Evolutionary conservation across 2,113 vertebrate genomes (phyloP).

Genomic region (Thamnophis sirtalis): DNA sequence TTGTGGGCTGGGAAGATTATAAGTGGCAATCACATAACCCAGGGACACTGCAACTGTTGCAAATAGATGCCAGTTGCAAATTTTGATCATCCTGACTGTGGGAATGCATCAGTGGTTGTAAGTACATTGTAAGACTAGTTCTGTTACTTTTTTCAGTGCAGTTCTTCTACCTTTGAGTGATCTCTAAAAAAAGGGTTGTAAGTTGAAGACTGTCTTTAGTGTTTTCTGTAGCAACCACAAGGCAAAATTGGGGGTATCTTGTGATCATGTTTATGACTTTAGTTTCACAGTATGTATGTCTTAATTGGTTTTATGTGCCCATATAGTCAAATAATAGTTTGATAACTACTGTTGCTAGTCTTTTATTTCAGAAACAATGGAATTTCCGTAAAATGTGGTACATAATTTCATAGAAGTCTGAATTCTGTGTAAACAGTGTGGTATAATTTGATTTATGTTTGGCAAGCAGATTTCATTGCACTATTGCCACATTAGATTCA

Average conservation of each 20-base stretch:
- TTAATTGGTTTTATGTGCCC: constrained; percentile 14
- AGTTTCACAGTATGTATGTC: neutral
- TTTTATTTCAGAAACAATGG: constrained; percentile 10
- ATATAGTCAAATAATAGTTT: constrained; percentile 23
- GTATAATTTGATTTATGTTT: constrained; percentile 11
- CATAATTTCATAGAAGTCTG: constrained; percentile 18
- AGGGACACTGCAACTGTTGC: neutral
- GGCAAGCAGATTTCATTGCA: constrained; percentile 5
- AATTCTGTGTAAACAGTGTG: neutral
- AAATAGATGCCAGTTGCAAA: neutral
- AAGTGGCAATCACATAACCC: neutral
- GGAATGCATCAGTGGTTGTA: neutral
- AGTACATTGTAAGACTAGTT: neutral
- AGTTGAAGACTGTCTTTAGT: neutral
- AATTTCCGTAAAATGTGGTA: constrained; percentile 30
- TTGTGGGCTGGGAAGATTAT: neutral
- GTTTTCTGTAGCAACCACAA: neutral
- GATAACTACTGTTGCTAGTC: neutral
- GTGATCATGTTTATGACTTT: neutral
- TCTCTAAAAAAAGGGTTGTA: neutral
- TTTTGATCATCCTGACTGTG: neutral
- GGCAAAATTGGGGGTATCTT: neutral
- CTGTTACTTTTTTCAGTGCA: neutral
- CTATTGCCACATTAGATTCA: neutral
- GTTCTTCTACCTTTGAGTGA: neutral